Evolutionary conservation across 2,113 vertebrate genomes (phyloP), one percentile per base, ranked within the genome.

Genomic region (Okapia johnstoni): DNA sequence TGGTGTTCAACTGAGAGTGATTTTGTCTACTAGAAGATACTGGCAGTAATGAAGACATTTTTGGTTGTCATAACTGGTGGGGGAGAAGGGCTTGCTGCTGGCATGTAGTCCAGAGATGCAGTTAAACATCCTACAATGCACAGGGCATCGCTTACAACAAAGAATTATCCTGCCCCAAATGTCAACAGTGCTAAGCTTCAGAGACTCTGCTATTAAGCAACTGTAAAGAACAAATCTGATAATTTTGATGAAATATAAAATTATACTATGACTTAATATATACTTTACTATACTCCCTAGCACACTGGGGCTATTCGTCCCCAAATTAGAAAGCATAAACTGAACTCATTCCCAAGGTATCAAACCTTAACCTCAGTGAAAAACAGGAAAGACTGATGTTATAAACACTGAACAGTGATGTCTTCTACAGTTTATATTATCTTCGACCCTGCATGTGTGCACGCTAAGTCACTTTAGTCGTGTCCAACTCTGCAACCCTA

Each of bases 391-490:
- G 96, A 96, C 28, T 98, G 52, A 95, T 81, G 15, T 7, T 91
- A 77, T 70, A 98, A 97, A 79, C 12, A 2, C 46, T 10, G 90
- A 98, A 98, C 95, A 97, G 94, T 9, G 88, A 80, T 96, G 96
- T 95, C 97, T 98, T 86, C 83, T 92, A 93, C 85, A 94, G 94
- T 81, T 89, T 10, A 97, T 16, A 89, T 97, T 98, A 98, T 96
- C 96, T 98, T 76, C 98, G 88, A 95, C 8, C 61, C 54, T 66
- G 55, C 1, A 3, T 57, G 23, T 25, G 23, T 57, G 21, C 55
- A 57, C n/a, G 58, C 58, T 33, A 43, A 73, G 70, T 43, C 23
- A 26, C 70, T 43, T 76, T 6, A 76, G 36, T 76, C 5, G 6
- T 76, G 36, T 76, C 21, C 0, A 0, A 43, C 70, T 76, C 70